phyloP scores from a whole-genome alignment of 53 echinoderm and acorn worm genomes.

The Apostichopus leukothele region DNA sequence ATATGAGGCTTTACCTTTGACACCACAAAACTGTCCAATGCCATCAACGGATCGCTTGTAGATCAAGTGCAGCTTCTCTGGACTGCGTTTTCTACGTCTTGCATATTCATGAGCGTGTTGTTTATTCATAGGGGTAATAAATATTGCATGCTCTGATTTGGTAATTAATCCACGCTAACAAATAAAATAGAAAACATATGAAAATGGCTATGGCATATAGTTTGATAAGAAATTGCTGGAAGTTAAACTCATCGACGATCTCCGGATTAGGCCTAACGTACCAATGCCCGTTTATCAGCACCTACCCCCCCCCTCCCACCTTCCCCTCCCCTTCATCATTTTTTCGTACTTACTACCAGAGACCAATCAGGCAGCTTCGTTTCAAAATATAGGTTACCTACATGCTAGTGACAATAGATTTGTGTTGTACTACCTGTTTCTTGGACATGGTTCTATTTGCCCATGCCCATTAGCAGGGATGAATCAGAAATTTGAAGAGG shows the following conservation, averaged over 20 bases:
- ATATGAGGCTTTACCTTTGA: not conserved
- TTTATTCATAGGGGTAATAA: not conserved
- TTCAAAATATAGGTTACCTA: too few relatives aligned
- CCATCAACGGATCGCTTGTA: constrained; percentile 2
- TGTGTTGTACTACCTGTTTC: too few relatives aligned
- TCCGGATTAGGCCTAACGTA: too few relatives aligned
- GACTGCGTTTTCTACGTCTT: not conserved
- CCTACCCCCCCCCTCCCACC: too few relatives aligned
- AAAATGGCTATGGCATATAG: not conserved
- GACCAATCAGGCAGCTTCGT: too few relatives aligned
- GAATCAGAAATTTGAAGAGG: too few relatives aligned
- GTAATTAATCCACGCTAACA: constrained; percentile 2
- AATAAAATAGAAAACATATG: not conserved
- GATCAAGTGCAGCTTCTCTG: not conserved
- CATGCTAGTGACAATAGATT: too few relatives aligned
- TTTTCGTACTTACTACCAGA: too few relatives aligned
- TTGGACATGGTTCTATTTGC: too few relatives aligned
- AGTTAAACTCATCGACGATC: not conserved
- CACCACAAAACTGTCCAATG: not conserved
- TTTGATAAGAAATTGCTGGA: not conserved
- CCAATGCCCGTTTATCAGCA: too few relatives aligned
- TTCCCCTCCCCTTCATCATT: too few relatives aligned
- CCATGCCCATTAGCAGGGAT: too few relatives aligned
- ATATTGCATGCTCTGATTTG: not conserved
- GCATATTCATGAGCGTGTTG: not conserved